Evolutionary conservation across 2,888 invertebrate species (phyloP).

Genomic region (Quadroppia sp.): DNA sequence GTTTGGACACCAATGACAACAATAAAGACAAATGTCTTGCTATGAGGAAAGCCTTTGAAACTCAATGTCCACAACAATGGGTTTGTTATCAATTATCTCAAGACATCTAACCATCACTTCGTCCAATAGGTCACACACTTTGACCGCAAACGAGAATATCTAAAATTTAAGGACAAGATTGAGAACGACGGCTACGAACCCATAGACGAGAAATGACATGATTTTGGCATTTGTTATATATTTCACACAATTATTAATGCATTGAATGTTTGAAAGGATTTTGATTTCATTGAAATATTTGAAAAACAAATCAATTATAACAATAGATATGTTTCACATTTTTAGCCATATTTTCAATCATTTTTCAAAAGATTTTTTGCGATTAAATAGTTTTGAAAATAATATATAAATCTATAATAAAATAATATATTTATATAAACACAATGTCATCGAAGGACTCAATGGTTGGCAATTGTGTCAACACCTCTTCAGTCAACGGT

Average conservation of each 20-base stretch:
- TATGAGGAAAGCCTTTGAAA: constrained; percentile 56
- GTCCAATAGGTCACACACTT: constrained; percentile 74
- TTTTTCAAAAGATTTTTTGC: too few species aligned
- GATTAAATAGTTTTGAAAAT: too few species aligned
- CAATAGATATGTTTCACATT: too few species aligned
- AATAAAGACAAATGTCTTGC: constrained; percentile 63
- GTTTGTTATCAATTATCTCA: constrained; percentile 47
- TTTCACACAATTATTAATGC: too few species aligned
- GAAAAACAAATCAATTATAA: too few species aligned
- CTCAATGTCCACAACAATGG: constrained; percentile 52
- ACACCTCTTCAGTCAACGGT: constrained; percentile 62
- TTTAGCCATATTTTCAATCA: too few species aligned
- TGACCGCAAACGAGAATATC: constrained; percentile 80
- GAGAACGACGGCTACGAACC: constrained; percentile 81
- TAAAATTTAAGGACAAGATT: constrained; percentile 80
- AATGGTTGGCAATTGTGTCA: constrained; percentile 59
- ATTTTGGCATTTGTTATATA: too few species aligned
- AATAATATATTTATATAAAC: not conserved
- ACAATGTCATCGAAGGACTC: constrained; percentile 59
- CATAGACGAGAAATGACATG: constrained; percentile 58
- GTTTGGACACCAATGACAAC: constrained; percentile 63
- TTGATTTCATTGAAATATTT: too few species aligned
- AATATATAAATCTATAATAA: not conserved
- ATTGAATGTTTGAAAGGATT: too few species aligned
- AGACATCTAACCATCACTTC: constrained; percentile 23